Evolutionary conservation across 2,888 invertebrate genomes (phyloP).

Genomic region (Drosophila lutescens): DNA sequence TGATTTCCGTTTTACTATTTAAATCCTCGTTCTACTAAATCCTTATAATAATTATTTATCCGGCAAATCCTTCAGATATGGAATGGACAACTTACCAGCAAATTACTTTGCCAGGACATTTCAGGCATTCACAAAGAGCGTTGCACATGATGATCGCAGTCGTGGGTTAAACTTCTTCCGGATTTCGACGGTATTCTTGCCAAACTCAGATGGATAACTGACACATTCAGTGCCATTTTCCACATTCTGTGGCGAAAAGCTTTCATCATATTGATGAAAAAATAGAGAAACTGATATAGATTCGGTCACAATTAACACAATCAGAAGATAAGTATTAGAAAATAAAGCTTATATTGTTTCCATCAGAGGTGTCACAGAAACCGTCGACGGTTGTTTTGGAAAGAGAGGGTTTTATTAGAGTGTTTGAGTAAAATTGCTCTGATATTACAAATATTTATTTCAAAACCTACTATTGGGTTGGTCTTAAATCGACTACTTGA

Average conservation of each 20-base stretch:
- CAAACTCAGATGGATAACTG: slow-evolving; percentile 63
- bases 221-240: slow-evolving; percentile 13
- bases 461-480: too few relatives aligned
- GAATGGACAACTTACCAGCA: slow-evolving; percentile 78
- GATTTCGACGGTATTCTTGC: slow-evolving; percentile 29
- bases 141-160: slow-evolving; percentile 73
- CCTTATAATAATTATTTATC: too few relatives aligned
- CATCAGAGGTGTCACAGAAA: too few relatives aligned
- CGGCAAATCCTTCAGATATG: too few relatives aligned
- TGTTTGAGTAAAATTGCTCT: too few relatives aligned
- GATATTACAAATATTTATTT: too few relatives aligned
- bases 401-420: too few relatives aligned
- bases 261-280: slow-evolving; percentile 58
- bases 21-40: too few relatives aligned
- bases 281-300: slow-evolving; percentile 56
- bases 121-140: slow-evolving; percentile 78
- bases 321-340: slow-evolving; percentile 10
- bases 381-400: too few relatives aligned
- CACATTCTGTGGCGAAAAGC: slow-evolving; percentile 50
- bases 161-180: slow-evolving; percentile 8
- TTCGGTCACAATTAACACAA: slow-evolving; percentile 47
- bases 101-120: slow-evolving; percentile 81
- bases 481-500: too few relatives aligned
- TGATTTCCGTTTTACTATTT: too few relatives aligned
- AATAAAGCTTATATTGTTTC: slow-evolving; percentile 5